These are phyloP conservation scores for Cyanocitta stelleri DNA, from an alignment of 2,113 vertebrate genomes.

Conservation along the genomic window DNA sequence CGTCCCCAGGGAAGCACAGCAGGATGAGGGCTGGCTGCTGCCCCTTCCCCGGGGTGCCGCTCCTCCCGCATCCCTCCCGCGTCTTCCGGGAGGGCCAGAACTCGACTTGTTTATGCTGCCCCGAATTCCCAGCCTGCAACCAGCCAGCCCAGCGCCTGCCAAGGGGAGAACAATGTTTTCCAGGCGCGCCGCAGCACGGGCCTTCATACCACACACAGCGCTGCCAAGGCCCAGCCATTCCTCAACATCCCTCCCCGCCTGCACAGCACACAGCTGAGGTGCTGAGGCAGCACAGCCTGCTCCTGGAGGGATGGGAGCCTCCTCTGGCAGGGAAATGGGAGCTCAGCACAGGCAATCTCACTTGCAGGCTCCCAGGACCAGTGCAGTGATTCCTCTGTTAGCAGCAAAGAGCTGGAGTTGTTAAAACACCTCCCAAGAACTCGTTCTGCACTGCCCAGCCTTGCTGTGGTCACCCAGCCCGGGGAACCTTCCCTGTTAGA, in stretches of 20 bases:
- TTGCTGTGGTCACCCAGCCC: background rate
- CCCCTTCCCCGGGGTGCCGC: background rate
- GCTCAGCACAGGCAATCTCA: background rate
- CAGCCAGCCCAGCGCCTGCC: constrained; percentile 19
- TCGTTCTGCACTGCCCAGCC: background rate
- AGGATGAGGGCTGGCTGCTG: background rate
- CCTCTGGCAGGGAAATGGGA: background rate
- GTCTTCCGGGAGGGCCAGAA: background rate
- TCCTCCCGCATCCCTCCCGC: background rate
- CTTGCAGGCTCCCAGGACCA: background rate
- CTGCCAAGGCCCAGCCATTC: background rate
- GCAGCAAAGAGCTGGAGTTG: background rate
- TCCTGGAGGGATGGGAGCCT: background rate
- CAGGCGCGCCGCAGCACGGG: background rate
- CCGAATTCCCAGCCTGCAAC: background rate
- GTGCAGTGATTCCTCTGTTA: background rate
- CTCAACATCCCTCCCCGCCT: background rate
- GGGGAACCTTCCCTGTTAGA: accelerated
- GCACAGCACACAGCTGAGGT: background rate
- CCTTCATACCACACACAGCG: background rate
- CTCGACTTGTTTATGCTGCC: background rate
- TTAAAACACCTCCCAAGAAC: background rate
- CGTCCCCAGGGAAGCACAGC: background rate
- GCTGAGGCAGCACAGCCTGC: background rate
- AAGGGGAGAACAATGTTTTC: constrained; percentile 41